Evolutionary conservation across 2,113 vertebrate species (phyloP).

Genomic region (Protobothrops flavoviridis): DNA sequence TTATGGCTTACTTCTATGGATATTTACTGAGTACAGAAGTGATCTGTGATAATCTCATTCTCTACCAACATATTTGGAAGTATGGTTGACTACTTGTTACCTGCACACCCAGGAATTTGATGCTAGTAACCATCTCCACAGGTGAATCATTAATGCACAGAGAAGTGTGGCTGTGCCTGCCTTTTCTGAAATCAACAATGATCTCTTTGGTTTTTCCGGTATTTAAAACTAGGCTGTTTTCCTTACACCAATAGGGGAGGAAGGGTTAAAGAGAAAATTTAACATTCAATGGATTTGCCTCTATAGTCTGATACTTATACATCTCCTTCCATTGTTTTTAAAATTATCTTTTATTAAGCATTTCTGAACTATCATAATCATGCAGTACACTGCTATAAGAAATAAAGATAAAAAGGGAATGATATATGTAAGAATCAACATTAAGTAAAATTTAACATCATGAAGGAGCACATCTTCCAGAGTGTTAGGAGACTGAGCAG

Average conservation of each 20-base stretch:
- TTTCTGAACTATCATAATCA: background rate
- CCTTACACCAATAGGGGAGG: background rate
- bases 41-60: background rate
- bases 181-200: too few relatives aligned
- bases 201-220: too few relatives aligned
- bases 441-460: background rate
- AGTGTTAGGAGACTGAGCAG: background rate
- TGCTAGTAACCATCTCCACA: too few relatives aligned
- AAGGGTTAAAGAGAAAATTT: background rate
- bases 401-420: background rate
- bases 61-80: background rate
- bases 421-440: background rate
- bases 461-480: background rate
- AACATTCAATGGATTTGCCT: background rate
- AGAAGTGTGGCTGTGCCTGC: too few relatives aligned
- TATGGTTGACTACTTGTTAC: background rate
- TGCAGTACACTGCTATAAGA: background rate
- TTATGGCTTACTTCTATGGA: background rate
- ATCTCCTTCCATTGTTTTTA: background rate
- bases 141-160: too few relatives aligned
- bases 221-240: too few relatives aligned
- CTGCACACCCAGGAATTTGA: too few relatives aligned
- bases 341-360: background rate
- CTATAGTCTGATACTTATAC: background rate
- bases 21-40: background rate